Conservation (phyloP, 2,888 invertebrate species). For the Lissonota sp. region DNA sequence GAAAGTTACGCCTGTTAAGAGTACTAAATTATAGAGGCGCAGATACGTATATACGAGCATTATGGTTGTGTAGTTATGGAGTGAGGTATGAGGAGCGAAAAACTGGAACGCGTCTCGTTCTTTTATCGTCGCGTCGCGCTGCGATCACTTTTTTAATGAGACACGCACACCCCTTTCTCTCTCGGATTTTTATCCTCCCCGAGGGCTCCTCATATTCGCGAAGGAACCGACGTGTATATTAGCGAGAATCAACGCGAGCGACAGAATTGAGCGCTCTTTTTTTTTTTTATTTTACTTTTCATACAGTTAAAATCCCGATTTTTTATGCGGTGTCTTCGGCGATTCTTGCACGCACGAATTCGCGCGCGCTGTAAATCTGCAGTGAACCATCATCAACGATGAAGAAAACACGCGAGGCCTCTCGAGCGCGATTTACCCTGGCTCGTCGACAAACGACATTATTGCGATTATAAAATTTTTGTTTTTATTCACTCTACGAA, state of each 20-base stretch:
- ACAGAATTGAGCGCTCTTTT: conserved; percentile 1
- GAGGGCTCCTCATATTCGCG: background rate
- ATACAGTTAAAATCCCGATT: background rate
- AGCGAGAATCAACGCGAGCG: conserved; percentile 54
- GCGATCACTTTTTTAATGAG: conserved; percentile 47
- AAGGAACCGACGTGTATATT: conserved; percentile 50
- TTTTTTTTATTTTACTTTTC: background rate
- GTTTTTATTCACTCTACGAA: conserved; percentile 15
- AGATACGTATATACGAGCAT: background rate
- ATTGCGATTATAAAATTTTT: conserved; percentile 57
- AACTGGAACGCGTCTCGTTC: conserved; percentile 42
- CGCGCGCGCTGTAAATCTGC: conserved; percentile 33
- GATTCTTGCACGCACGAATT: conserved; percentile 17
- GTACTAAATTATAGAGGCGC: conserved; percentile 25
- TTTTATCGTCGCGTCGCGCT: conserved; percentile 48
- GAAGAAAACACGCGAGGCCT: conserved; percentile 17
- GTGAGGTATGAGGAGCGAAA: conserved; percentile 18
- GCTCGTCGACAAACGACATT: conserved; percentile 46
- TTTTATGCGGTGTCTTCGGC: background rate
- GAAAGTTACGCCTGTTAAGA: conserved; percentile 34
- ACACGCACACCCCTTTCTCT: conserved; percentile 2
- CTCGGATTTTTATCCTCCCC: background rate
- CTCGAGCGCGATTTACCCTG: conserved; percentile 25
- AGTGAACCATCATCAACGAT: conserved; percentile 15
- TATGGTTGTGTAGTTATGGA: background rate